Evolutionary conservation across 2,797 vertebrate species (phyloP), one percentile per base, ranked within the genome.

Genomic region (Gallinago stenura): DNA sequence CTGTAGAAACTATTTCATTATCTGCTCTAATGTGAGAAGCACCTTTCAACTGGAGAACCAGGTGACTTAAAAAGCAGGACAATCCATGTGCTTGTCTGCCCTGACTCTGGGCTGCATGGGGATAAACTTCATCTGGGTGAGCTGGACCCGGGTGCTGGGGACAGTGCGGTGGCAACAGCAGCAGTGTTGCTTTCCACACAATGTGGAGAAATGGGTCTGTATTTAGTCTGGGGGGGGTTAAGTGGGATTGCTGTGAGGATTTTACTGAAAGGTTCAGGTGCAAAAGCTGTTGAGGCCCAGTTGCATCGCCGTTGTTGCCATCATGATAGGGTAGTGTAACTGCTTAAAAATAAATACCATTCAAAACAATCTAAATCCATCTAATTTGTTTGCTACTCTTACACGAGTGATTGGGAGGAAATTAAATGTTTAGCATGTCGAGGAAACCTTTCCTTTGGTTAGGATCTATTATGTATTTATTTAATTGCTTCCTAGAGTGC

Each of bases 381-480:
- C 58, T 76, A 30, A 72, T 60, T 50, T 70, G 35, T 90, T 93
- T 28, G 35, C 50, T 77, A 53, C 28, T 78, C 9, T 89, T 88
- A 53, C 3, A 8, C n/a, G 60, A 70, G 66, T 64, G 43, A 43
- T 21, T 26, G 33, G 70, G 22, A 82, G 78, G 78, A 94, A 96
- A 76, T 76, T 7, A 75, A 83, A 76, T 51, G 7, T 20, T 71
- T 82, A 79, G 65, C 43, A 21, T 33, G 70, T 50, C 82, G 83
- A 54, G 77, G 85, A 86, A 87, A 80, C 71, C 87, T 77, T 26
- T 89, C 61, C 48, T 90, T 89, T 96, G 37, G 76, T 48, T 89
- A 17, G 33, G 37, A 39, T 71, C 28, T 65, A 2, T 62, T 31
- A 18, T 25, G 54, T 75, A 54, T 77, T 53, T 86, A 72, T 86